Evolutionary conservation across 2,888 invertebrate species (phyloP).

Genomic region (Tromatobia lineatoria): DNA sequence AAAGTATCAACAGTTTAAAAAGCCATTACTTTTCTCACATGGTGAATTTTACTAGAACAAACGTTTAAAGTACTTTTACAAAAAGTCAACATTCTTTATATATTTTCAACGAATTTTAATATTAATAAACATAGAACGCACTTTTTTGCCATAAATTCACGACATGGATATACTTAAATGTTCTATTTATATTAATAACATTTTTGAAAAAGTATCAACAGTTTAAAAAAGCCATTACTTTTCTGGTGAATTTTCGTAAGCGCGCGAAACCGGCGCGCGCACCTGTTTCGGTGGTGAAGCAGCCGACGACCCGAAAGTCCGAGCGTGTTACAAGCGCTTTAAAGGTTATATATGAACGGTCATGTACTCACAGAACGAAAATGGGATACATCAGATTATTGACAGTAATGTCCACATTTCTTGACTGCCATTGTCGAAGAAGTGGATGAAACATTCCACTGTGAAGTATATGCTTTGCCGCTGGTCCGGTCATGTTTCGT

Average conservation of each 20-base stretch:
- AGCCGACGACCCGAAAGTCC: neutral
- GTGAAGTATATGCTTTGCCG: constrained; percentile 90
- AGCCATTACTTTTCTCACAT: no score
- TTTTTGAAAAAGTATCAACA: no score
- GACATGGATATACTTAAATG: no score
- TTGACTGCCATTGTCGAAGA: constrained; percentile 93
- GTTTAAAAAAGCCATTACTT: no score
- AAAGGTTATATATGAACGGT: constrained; percentile 61
- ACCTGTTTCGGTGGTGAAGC: neutral
- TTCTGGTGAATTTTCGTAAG: neutral
- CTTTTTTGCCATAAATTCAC: no score
- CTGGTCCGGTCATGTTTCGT: constrained; percentile 73
- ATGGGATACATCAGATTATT: constrained; percentile 96
- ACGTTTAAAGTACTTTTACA: no score
- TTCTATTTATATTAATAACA: no score
- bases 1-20: no score
- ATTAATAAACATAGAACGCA: no score
- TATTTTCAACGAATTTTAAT: no score
- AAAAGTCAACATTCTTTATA: no score
- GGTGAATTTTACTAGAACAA: no score
- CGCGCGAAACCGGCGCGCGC: constrained; percentile 9
- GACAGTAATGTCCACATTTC: constrained; percentile 90
- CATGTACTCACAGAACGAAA: constrained; percentile 91
- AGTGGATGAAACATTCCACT: constrained; percentile 94
- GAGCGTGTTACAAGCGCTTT: constrained; percentile 22